Evolutionary conservation across 1,140 invertebrate species (phyloP).

Genomic region (Eriosoma lanigerum): DNA sequence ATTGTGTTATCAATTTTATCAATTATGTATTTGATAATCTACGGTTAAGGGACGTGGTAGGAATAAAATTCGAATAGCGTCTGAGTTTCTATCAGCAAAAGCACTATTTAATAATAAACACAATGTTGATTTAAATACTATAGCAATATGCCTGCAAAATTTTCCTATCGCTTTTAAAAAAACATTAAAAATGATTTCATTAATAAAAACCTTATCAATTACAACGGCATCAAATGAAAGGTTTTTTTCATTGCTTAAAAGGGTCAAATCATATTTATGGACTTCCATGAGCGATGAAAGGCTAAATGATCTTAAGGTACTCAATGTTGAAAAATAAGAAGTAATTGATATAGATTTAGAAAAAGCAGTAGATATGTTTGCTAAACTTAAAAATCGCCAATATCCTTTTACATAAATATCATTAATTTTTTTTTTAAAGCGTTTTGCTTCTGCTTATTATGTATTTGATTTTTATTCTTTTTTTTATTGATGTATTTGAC

Average conservation of each 20-base stretch:
- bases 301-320: not conserved
- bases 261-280: not conserved
- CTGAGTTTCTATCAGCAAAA: conserved; percentile 29
- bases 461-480: not conserved
- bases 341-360: not conserved
- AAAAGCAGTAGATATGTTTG: conserved; percentile 6
- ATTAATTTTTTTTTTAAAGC: not conserved
- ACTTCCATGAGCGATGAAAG: not conserved
- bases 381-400: not conserved
- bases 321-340: conserved; percentile 16
- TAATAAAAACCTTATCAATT: not conserved
- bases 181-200: conserved; percentile 32
- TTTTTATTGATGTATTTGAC: too few species aligned
- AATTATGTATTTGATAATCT: too few species aligned
- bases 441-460: not conserved
- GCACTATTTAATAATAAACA: conserved; percentile 12
- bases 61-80: not conserved
- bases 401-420: not conserved
- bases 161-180: not conserved
- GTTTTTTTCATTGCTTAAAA: not conserved
- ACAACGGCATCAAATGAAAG: conserved; percentile 24
- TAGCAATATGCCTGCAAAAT: not conserved
- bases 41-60: too few species aligned
- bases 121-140: not conserved
- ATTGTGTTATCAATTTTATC: too few species aligned